Evolutionary conservation across 2,888 invertebrate genomes (phyloP), one percentile per base, ranked within the genome.

Genomic region (Andricus curvator): DNA sequence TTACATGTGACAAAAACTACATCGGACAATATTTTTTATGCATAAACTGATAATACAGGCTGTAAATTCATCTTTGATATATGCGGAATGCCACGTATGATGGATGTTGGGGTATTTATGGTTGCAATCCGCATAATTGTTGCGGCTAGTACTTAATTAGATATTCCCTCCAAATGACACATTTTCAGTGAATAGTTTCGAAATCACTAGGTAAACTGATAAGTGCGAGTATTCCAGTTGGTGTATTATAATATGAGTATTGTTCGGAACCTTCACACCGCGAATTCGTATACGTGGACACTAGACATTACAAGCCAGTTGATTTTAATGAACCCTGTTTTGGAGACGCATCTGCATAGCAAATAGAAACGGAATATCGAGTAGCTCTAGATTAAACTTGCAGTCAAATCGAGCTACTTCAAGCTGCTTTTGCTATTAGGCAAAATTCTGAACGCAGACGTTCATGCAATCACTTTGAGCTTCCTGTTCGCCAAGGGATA

Each of bases 341-440:
- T 4, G 5, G 22, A 62, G 25, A 17, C 25, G 62, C 25, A 62
- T 62, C 62, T 62, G 62, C 22, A 62, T 62, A 62, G 17, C 62
- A 62, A 62, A 62, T 62, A 25, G 62, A 62, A 29, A 62, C 62
- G 62, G 25, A 62, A 62, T 62, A 62, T 62, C 62, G 62, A 62
- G 25, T 25, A 25, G 62, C 13, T 25, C 17, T 29, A 17, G 17
- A 62, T 62, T 62, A 15, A 62, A 62, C 62, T 62, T 25, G 5
- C 62, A 62, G 25, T 62, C 25, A 25, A 62, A 62, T 62, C 25
- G 25, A 29, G 62, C 62, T 25, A 60, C 62, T 62, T 62, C 62
- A 22, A 62, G 15, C 62, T 62, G 62, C 25, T 25, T 62, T 62
- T 15, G 25, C 25, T 62, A 25, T 62, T 25, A 62, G 13, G 15